These are phyloP conservation scores for Anoplolepis gracilipes DNA, from an alignment of 1,140 invertebrate genomes.

Conservation along the genomic window DNA sequence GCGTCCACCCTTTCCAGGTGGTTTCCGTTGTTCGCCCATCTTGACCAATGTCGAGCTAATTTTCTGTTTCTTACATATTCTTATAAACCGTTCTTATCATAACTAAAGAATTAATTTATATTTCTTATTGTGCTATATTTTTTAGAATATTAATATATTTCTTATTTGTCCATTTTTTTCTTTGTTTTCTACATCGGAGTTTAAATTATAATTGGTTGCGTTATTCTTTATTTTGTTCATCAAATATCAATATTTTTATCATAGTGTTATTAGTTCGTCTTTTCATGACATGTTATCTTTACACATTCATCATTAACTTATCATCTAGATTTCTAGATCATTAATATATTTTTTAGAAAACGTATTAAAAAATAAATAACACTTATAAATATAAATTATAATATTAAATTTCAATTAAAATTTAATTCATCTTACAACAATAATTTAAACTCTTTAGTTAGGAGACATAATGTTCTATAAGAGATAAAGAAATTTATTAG, in stretches of 20 bases:
- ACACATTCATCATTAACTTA: not conserved
- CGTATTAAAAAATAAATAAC: not conserved
- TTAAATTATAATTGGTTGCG: too few relatives aligned
- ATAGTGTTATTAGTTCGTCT: not conserved
- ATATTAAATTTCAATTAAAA: not conserved
- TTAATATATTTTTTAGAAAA: not conserved
- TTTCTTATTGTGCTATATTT: not conserved
- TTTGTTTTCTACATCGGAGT: not conserved
- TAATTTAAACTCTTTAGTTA: not conserved
- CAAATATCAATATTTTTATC: not conserved
- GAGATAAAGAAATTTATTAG: not conserved
- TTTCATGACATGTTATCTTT: not conserved
- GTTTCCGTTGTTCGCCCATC: conserved; percentile 4
- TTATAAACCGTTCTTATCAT: not conserved
- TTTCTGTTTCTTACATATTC: not conserved
- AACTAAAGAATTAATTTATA: not conserved
- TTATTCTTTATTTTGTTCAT: not conserved
- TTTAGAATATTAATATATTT: not conserved
- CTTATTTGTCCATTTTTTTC: not conserved
- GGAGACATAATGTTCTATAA: not conserved
- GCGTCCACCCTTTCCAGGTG: not conserved
- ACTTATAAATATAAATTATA: not conserved
- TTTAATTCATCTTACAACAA: not conserved
- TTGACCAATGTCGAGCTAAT: not conserved
- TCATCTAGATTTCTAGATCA: too few relatives aligned